Base-by-base conservation (phyloP, 2,888 invertebrate genomes). In the Leptopilina myrica region DNA sequence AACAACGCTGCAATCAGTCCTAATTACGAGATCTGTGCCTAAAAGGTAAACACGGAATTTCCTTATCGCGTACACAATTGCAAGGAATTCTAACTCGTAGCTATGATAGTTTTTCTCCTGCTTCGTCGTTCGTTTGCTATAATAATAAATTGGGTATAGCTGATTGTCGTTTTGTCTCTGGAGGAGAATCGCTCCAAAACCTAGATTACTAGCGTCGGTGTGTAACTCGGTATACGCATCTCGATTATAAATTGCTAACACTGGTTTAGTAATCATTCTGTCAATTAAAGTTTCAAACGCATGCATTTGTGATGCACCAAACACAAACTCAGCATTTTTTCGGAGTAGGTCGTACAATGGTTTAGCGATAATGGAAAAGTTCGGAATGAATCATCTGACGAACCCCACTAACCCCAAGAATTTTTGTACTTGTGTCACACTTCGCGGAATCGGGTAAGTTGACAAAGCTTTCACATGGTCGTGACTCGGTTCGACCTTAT, bases 1-100 rank as follows among this genome's bases (percentile, higher is more conserved):
- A 5, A 89, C 77, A 73, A 83, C 82, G 65, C 87, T 83, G 79
- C 88, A 88, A 79, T 89, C 87, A 0, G 87, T 89, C 1, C 86
- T 73, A 4, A 88, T 84, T 67, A 82, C 86, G 75, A 89, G 87
- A 15, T 78, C 49, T 14, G 85, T 83, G 0, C 87, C 87, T 0
- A 77, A 64, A 40, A 87, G 65, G 73, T 88, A 87, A 64, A 86
- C 67, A 5, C 81, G 81, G 80, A 88, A 87, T 43, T 84, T 62
- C 64, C 81, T 64, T 12, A 79, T 14, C 5, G 82, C 85, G 12
- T 59, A 75, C 14, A 83, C 56, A 6, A 85, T 62, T 9, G 82
- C 85, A 11, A 83, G 76, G 3, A 80, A 64, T 77, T 85, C 84
- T 53, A 78, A 64, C 59, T 84, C 80, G 26, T 75, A 80, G n/a